Evolutionary conservation across 1,140 invertebrate species (phyloP), one percentile per base, ranked within the genome.

Genomic region (Lasaia peninsularis): DNA sequence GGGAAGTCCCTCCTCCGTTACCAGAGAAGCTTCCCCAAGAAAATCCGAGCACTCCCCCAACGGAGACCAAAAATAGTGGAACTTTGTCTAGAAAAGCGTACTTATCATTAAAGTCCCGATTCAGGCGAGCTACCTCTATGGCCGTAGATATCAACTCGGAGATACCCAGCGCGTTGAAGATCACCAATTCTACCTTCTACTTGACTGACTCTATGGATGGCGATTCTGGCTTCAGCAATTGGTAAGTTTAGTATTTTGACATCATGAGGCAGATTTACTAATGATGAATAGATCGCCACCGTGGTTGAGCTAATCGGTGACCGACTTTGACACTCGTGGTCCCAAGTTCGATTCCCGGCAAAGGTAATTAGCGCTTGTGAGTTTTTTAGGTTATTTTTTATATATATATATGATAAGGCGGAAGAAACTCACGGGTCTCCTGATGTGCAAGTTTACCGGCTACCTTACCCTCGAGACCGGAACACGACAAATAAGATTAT

Each of bases 151-250:
- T 80, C 37, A 83, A 86, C 62, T 81, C 71, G 6, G 68, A 84
- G 31, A 85, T 71, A 53, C 90, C 71, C 11, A 81, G 75, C 63
- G 81, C 73, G 60, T 74, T 76, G 66, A 91, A 82, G 80, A 86
- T 84, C 63, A 91, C 90, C 0, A 92, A 92, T 34, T 93, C 92
- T 40, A 93, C 92, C 1, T 93, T 93, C 72, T 93, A 93, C 72
- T 75, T 93, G 50, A 92, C 92, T 52, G 91, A 92, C 53, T 90
- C 90, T 1, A 91, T 92, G 59, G 90, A 92, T 69, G 79, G 91
- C 2, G 91, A 92, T 66, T 91, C 89, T 1, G 91, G 90, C 20
- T 91, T 91, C 62, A 90, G 88, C 55, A 86, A 88, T 53, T 89
- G 78, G 84, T 82, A 63, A 72, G 86, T 28, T 28, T 28, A 28